Evolutionary conservation across 1,140 invertebrate genomes (phyloP).

Genomic region (Branchinecta lynchi): DNA sequence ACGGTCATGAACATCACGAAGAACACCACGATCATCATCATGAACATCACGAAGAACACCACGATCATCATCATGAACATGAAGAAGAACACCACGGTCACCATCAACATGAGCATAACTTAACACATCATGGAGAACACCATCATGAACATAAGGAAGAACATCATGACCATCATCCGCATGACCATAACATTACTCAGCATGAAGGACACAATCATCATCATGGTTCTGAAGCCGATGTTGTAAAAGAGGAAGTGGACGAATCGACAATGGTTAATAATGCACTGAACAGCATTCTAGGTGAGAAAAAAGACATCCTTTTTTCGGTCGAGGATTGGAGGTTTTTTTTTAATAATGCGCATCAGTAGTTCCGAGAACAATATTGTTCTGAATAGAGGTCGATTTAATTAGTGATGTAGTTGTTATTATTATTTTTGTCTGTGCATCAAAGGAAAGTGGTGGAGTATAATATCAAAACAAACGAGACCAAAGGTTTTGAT

Average conservation of each 20-base stretch:
- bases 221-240: neutral
- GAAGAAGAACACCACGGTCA: neutral
- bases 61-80: neutral
- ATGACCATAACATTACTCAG: neutral
- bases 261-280: neutral
- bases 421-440: no score
- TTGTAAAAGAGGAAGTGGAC: neutral
- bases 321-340: no score
- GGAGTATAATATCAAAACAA: no score
- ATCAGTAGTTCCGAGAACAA: no score
- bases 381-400: no score
- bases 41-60: neutral
- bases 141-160: conserved; percentile 3
- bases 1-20: neutral
- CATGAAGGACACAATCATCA: neutral
- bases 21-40: neutral
- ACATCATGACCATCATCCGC: neutral
- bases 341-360: no score
- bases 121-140: neutral
- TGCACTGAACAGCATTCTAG: neutral
- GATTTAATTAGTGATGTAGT: no score
- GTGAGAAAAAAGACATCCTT: neutral
- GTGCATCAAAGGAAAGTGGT: no score
- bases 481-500: no score
- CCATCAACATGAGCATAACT: neutral